Evolutionary conservation across 1,140 invertebrate species (phyloP), one percentile per base, ranked within the genome.

Genomic region (Phthorimaea operculella): DNA sequence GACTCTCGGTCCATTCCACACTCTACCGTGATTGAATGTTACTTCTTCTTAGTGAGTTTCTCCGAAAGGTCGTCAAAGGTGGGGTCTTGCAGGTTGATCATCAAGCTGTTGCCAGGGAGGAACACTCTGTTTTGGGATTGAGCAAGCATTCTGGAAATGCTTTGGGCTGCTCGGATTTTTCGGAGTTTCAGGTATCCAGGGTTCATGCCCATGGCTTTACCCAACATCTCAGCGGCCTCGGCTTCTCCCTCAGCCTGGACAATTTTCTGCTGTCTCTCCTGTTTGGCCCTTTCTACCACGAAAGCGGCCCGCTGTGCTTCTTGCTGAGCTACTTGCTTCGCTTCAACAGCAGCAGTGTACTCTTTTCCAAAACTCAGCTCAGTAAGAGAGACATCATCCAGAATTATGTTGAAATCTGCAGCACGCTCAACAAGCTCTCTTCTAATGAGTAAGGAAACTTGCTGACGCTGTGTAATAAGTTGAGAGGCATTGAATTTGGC

Each of bases 401-500:
- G 83, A 66, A 99, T 98, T 49, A 99, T 97, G 75, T 99, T 97
- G 80, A 99, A 99, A 86, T 99, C 98, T 71, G 92, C 90, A n/a
- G 98, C 98, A 56, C 98, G 88, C 71, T 99, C 97, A 0, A 94
- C 96, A 49, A 99, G 86, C 72, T 99, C 96, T 79, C 95, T 91
- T 63, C 98, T 89, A 34, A 99, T 96, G 66, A 99, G 87, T 64
- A 98, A 87, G 3, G 97, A 98, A 12, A 97, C 96, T 88, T 98
- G 96, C 71, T 98, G 96, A 85, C 98, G 92, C 83, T 99, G 97
- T 49, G 98, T 99, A 59, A 99, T 99, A 17, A 99, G 86, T 79
- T 99, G 98, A 0, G 97, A 98, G 8, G 98, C 98, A 89, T 99
- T 99, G 77, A 99, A 99, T 86, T 99, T 99, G 4, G 98, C 98